A percentile compares a stretch with the other conserved stretches of the same genome.
phyloP scores from a whole-genome alignment of 2,113 vertebrate species.

The Bufo gargarizans region DNA sequence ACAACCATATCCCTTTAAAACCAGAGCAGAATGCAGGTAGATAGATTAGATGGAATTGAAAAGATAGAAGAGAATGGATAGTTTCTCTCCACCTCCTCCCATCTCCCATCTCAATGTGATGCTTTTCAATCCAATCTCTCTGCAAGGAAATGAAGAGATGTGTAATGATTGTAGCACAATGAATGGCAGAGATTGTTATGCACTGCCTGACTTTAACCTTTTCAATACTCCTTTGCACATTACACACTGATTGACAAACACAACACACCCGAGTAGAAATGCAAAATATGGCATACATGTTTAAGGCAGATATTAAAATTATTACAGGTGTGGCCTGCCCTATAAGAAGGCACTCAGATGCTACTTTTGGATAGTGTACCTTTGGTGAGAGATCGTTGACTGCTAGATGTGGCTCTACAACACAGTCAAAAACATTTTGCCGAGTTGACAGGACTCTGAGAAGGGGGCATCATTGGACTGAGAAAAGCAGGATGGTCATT shows the following conservation, averaged over 20 bases:
- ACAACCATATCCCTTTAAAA: not conserved
- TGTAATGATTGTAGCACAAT: slow-evolving; percentile 43
- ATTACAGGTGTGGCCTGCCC: too few relatives aligned
- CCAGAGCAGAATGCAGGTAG: slow-evolving; percentile 13
- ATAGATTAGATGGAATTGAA: slow-evolving; percentile 39
- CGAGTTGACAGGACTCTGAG: too few relatives aligned
- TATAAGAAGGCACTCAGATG: too few relatives aligned
- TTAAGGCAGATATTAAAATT: not conserved
- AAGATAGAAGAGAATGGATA: slow-evolving; percentile 26
- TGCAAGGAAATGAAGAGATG: slow-evolving; percentile 47
- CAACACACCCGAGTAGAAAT: too few relatives aligned
- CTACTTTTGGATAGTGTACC: too few relatives aligned
- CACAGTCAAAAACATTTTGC: too few relatives aligned
- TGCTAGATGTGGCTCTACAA: too few relatives aligned
- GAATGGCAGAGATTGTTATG: slow-evolving; percentile 22
- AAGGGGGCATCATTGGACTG: too few relatives aligned
- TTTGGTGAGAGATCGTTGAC: too few relatives aligned
- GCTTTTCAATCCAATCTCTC: slow-evolving; percentile 45
- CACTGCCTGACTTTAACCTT: slow-evolving; percentile 10
- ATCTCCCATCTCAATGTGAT: slow-evolving; percentile 36
- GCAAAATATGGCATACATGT: too few relatives aligned
- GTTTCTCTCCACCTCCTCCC: not conserved
- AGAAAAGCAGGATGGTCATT: too few relatives aligned
- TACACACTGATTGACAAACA: too few relatives aligned
- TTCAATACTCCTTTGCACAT: not conserved